Evolutionary conservation across 2,113 vertebrate genomes (phyloP), one percentile per base, ranked within the genome.

Genomic region (Lynx canadensis): DNA sequence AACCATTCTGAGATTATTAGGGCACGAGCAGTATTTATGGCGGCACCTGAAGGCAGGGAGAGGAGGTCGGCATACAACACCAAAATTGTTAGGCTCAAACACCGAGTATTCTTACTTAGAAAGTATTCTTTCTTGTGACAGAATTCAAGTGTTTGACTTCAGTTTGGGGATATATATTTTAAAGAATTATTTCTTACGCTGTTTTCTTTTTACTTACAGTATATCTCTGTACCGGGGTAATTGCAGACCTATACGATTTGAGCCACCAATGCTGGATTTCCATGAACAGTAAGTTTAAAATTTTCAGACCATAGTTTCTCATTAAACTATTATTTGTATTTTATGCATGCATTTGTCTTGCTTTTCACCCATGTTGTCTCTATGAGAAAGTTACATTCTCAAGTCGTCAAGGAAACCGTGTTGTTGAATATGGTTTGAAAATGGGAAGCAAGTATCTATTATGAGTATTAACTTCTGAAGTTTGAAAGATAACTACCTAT

Each of bases 241-340:
- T 98, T 99, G 99, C 95, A 99, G 99, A 98, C 99, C 99, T 93
- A 99, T 99, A 99, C 99, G 99, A 92, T 99, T 99, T 98, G 99
- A 99, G 98, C 99, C 99, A 97, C 99, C 99, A 85, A 99, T 99
- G 99, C 99, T 99, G 99, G 99, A 99, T 98, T 99, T 99, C 98
- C 99, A 99, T 90, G 99, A 99, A 99, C 99, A 99, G 99, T 99
- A 98, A 99, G 99, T 99, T 95, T 73, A 95, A 94, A 57, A 50
- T 25, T 95, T 97, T 93, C 25, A 19, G 4, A 48, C 63, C 95
- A 0, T 63, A 2, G 95, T 97, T 95, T 85, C n/a, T 29, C 41
- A 76, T 79, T 90, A 45, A 81, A 52, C 16, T 78, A 5, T 83
- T 93, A n/a, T 1, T 8, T 93, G 1, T 69, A 18, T 71, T 89